A percentile compares a stretch with the other conserved stretches of the same genome.
Conservation (phyloP, 1,140 invertebrate genomes). For the Drosophila bocqueti region DNA sequence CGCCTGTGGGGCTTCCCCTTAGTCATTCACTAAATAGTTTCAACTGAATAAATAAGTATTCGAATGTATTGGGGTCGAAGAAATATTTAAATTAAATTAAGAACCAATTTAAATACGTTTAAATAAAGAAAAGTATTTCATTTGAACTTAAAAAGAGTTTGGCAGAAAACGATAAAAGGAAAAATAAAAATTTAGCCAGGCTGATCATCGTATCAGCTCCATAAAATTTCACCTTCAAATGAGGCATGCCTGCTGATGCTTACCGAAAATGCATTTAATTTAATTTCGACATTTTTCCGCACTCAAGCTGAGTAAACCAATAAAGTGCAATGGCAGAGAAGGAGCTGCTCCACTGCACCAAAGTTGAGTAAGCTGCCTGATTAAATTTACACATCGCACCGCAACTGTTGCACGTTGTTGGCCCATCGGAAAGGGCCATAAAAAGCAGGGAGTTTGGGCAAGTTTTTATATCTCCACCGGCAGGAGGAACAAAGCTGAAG, state of each 20-base stretch:
- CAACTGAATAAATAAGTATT: neutral
- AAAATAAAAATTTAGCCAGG: neutral
- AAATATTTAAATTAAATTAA: neutral
- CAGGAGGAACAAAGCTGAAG: slow-evolving; percentile 53
- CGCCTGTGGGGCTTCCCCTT: too few species aligned
- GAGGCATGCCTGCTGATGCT: slow-evolving; percentile 22
- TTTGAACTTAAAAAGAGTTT: neutral
- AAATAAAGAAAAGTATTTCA: neutral
- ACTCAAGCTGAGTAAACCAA: slow-evolving; percentile 36
- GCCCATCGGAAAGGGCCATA: slow-evolving; percentile 36
- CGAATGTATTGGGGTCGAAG: neutral
- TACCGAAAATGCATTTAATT: slow-evolving; percentile 63
- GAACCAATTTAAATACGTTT: neutral
- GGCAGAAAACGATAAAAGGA: neutral
- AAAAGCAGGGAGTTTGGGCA: slow-evolving; percentile 23
- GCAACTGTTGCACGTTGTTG: slow-evolving; percentile 69
- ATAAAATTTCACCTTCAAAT: slow-evolving; percentile 16
- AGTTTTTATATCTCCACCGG: slow-evolving; percentile 57
- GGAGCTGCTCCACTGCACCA: slow-evolving; percentile 27
- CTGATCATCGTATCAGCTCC: neutral
- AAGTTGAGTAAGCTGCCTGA: slow-evolving; percentile 68
- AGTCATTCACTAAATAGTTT: neutral
- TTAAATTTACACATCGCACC: slow-evolving; percentile 79
- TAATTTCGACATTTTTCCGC: slow-evolving; percentile 52
- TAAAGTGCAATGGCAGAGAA: slow-evolving; percentile 22